A percentile compares a stretch with the other conserved stretches of the same genome.
Conservation (phyloP, 2,113 vertebrate genomes). For the Platichthys flesus region DNA sequence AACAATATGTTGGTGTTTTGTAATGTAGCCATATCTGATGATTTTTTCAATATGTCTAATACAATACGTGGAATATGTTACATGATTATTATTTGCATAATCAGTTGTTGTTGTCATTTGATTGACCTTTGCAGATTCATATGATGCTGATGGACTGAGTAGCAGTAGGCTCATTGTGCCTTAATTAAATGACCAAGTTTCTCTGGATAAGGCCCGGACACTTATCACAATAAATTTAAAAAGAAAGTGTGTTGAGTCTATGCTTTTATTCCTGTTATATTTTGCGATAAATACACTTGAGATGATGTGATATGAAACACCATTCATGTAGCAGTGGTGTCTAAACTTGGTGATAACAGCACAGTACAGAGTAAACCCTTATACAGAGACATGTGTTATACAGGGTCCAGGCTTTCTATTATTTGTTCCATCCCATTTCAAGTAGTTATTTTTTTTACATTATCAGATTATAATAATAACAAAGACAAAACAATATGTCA, state of each 20-base stretch:
- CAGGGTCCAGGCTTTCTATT: too few species aligned
- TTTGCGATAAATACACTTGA: neutral
- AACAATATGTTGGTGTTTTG: constrained; percentile 49
- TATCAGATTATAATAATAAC: too few species aligned
- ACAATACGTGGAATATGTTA: constrained; percentile 48
- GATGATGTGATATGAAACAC: too few species aligned
- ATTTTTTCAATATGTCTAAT: constrained; percentile 17
- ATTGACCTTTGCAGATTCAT: constrained; percentile 28
- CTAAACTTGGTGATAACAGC: too few species aligned
- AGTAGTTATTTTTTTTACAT: too few species aligned
- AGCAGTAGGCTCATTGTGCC: constrained; percentile 19
- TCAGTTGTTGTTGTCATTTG: constrained; percentile 43
- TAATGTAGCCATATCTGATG: constrained; percentile 34
- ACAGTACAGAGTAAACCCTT: too few species aligned
- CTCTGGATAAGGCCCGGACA: constrained; percentile 27
- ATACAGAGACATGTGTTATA: too few species aligned
- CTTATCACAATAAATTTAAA: constrained; percentile 60
- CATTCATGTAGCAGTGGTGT: too few species aligned
- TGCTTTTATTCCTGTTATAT: constrained; percentile 3
- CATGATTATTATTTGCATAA: constrained; percentile 58
- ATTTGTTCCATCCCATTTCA: too few species aligned
- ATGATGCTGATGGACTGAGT: constrained; percentile 30
- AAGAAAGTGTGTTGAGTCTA: constrained; percentile 31
- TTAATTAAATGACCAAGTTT: constrained; percentile 32
- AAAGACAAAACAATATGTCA: too few species aligned